Evolutionary conservation across 2,113 vertebrate genomes (phyloP).

Genomic region (Psettodes erumei): DNA sequence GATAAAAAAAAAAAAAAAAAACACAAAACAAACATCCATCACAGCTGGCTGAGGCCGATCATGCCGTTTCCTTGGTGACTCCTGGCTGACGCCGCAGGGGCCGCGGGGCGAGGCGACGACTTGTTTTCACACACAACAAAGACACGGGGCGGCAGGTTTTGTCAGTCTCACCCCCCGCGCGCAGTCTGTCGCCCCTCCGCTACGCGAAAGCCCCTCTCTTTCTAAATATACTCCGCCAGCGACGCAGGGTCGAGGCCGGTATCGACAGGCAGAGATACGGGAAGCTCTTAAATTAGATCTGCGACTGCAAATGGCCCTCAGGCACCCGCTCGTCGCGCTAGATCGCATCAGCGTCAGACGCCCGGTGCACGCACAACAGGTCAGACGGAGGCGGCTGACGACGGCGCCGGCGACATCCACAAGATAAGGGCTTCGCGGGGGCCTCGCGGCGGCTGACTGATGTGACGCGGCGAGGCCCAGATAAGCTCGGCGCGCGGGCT

Average conservation of each 20-base stretch:
- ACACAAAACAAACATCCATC: too few species aligned
- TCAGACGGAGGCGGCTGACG: slow-evolving; percentile 34
- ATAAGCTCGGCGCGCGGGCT: too few species aligned
- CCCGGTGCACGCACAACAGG: slow-evolving; percentile 20
- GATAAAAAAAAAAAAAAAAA: too few species aligned
- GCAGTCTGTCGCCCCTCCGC: not conserved
- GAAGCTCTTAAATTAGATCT: slow-evolving; percentile 54
- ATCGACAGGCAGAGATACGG: slow-evolving; percentile 50
- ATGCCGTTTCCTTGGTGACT: slow-evolving; percentile 67
- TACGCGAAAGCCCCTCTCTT: slow-evolving; percentile 19
- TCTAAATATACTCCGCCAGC: slow-evolving; percentile 45
- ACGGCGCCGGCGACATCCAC: slow-evolving; percentile 28
- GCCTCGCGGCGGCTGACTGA: too few species aligned
- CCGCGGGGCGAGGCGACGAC: slow-evolving; percentile 24
- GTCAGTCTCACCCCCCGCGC: not conserved
- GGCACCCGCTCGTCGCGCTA: slow-evolving; percentile 2
- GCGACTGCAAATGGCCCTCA: slow-evolving; percentile 38
- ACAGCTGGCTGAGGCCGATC: slow-evolving; percentile 50
- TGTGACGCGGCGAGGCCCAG: too few species aligned
- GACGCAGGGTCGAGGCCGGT: slow-evolving; percentile 38
- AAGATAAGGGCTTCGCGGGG: too few species aligned
- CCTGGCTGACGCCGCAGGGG: slow-evolving; percentile 43
- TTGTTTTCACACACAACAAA: slow-evolving; percentile 77
- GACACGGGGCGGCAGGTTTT: slow-evolving; percentile 33
- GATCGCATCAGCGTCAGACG: slow-evolving; percentile 50